Evolutionary conservation across 2,888 invertebrate genomes (phyloP), one percentile per base, ranked within the genome.

Genomic region (Deilephila elpenor): DNA sequence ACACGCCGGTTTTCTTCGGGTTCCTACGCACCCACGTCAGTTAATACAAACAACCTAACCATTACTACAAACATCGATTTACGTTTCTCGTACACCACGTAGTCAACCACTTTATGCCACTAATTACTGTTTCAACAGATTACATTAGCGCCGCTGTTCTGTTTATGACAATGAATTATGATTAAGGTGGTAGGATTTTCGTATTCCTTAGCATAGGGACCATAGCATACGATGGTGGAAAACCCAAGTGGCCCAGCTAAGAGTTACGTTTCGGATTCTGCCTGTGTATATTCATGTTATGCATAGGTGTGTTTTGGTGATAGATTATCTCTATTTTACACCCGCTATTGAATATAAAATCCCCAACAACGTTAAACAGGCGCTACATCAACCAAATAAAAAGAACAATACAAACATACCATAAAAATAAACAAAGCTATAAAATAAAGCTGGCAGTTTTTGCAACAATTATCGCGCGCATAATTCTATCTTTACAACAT

Each of bases 401-500:
- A 44, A 44, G 11, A 14, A 44, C 44, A 44, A 44, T 44, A 44
- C 44, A 44, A 44, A 44, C 44, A 44, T 44, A 44, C 44, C 44
- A 44, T 44, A 44, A 44, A 44, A 44, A 44, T 62, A 62, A 5
- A 34, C n/a, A 8, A 14, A 44, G 51, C 25, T 44, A 67, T 51
- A 51, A 25, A 25, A 44, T 44, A 44, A 64, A 44, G 37, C 64
- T 64, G 37, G 67, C 67, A 44, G 14, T 44, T 44, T 67, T 51
- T 51, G 51, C 44, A 67, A 17, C 51, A 51, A 14, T 51, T 20
- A 51, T 51, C 19, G 51, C 25, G 25, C 17, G 25, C 51, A 67
- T 67, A 67, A 51, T 64, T 64, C 67, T 67, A 67, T 67, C 44
- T 67, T 67, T 67, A 67, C 44, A 67, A 51, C 67, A 25, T 67